Conservation (phyloP, 2,113 vertebrate genomes). For the Holacanthus passer region DNA sequence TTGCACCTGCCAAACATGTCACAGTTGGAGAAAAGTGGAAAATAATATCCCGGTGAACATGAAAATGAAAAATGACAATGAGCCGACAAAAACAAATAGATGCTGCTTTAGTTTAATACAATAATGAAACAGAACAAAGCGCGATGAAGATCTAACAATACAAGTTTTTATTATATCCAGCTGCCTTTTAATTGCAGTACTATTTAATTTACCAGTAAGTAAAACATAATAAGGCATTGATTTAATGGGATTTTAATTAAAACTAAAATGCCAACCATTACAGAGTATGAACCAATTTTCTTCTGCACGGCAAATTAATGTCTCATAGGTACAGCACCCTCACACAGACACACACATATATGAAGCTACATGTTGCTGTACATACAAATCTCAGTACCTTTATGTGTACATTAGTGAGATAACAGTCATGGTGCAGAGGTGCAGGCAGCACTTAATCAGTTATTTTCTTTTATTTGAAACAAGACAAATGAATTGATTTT, state of each 20-base stretch:
- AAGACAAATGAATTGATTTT: not conserved
- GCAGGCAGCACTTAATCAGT: not conserved
- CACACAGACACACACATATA: not conserved
- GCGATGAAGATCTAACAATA: not conserved
- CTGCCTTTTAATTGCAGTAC: not conserved
- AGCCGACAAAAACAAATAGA: constrained; percentile 36
- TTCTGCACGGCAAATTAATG: constrained; percentile 2
- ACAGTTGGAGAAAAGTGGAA: constrained; percentile 35
- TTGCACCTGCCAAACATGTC: constrained; percentile 69
- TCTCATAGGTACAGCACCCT: not conserved
- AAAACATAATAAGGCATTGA: not conserved
- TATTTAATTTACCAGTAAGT: constrained; percentile 15
- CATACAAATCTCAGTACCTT: not conserved
- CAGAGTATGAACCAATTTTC: not conserved
- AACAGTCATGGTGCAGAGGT: not conserved
- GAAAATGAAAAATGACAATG: constrained; percentile 54
- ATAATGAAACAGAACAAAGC: not conserved
- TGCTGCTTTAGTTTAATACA: constrained; percentile 13
- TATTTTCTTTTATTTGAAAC: not conserved
- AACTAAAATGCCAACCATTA: constrained; percentile 26
- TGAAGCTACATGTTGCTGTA: not conserved
- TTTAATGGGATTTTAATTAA: constrained; percentile 37
- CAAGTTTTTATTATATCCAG: not conserved
- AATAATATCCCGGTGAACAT: constrained; percentile 42
- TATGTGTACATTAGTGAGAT: not conserved